Conservation (phyloP, 2,113 vertebrate genomes). For the Dolichotis patagonum region DNA sequence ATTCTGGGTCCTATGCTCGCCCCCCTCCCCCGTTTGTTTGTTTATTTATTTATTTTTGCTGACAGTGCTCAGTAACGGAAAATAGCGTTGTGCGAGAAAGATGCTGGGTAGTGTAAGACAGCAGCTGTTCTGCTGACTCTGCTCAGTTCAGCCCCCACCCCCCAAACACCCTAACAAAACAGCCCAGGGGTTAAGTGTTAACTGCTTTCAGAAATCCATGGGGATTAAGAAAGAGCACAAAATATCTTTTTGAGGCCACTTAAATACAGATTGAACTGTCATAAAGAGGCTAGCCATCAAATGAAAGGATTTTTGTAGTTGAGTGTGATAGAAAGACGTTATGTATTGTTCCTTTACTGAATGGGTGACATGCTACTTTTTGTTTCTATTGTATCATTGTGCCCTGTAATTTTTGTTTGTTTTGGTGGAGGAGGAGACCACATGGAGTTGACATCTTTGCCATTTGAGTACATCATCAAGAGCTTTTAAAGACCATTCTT, state of each 20-base stretch:
- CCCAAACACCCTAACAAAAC: background rate
- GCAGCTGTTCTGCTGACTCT: conserved; percentile 70
- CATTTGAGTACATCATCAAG: conserved; percentile 52
- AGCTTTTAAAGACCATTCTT: conserved; percentile 63
- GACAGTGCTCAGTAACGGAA: conserved; percentile 65
- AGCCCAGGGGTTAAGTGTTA: conserved; percentile 13
- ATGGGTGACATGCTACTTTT: conserved; percentile 68
- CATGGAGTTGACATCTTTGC: background rate
- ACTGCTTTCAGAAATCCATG: conserved; percentile 59
- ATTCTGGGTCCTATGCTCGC: background rate
- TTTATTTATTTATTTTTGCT: conserved; percentile 70
- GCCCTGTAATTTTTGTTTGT: background rate
- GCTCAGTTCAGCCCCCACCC: conserved; percentile 7
- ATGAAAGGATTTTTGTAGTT: conserved; percentile 69
- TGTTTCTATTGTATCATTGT: conserved; percentile 67
- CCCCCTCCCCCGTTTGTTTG: background rate
- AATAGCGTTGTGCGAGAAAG: conserved; percentile 68
- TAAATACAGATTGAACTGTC: conserved; percentile 55
- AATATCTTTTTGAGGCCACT: conserved; percentile 61
- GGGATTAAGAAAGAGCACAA: conserved; percentile 55
- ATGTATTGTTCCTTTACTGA: conserved; percentile 42
- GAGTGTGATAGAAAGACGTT: conserved; percentile 49
- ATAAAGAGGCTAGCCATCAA: conserved; percentile 58
- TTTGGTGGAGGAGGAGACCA: conserved; percentile 45
- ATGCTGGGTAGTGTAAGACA: conserved; percentile 19